A percentile compares a stretch with the other conserved stretches of the same genome.
Conservation (phyloP, 2,888 invertebrate species). For the Apocheima hispidaria region DNA sequence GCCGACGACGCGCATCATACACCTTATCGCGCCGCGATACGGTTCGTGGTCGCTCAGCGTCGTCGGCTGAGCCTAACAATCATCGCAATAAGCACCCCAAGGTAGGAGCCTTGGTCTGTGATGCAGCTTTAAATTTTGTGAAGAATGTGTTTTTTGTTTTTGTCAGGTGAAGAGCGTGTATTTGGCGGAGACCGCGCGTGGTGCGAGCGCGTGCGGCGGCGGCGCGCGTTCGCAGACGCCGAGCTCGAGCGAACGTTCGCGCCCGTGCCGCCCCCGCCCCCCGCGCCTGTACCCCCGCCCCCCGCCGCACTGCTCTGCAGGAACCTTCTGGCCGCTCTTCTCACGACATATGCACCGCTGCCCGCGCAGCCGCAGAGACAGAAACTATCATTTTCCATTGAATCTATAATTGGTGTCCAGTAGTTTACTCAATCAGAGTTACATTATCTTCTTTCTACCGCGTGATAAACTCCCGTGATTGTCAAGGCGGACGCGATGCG, state of each 20-base stretch:
- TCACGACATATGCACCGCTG: constrained; percentile 70
- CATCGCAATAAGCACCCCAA: no score
- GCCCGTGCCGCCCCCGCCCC: constrained; percentile 30
- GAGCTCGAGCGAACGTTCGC: constrained; percentile 86
- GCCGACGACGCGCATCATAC: no score
- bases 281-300: constrained; percentile 46
- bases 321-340: constrained; percentile 75
- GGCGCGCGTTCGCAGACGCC: constrained; percentile 89
- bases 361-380: constrained; percentile 64
- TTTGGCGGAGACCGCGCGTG: constrained; percentile 71
- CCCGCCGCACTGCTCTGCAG: constrained; percentile 81
- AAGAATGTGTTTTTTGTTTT: neutral
- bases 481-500: neutral
- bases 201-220: constrained; percentile 84
- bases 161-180: constrained; percentile 57
- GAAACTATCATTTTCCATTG: constrained; percentile 88
- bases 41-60: no score
- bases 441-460: no score
- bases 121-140: no score
- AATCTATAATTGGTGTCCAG: constrained; percentile 87
- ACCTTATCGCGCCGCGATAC: no score
- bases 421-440: neutral
- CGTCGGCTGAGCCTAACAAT: no score
- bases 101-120: no score
- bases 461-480: neutral